Percentiles rank a stretch among this genome's conserved stretches.
These are phyloP conservation scores for Frankliniella intonsa DNA, from an alignment of 2,888 invertebrate genomes.

Conservation along the genomic window DNA sequence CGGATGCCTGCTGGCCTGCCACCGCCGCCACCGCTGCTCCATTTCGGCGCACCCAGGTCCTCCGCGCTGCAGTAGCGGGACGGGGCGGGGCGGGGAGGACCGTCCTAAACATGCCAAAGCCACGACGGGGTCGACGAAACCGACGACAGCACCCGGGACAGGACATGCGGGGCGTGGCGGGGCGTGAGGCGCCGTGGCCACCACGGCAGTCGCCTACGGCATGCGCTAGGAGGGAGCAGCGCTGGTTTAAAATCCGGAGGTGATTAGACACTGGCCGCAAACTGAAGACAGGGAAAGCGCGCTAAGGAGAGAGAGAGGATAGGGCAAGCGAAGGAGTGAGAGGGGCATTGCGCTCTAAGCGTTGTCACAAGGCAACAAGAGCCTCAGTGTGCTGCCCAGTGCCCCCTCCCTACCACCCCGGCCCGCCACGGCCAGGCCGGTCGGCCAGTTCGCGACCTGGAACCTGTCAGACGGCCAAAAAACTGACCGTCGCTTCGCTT, in stretches of 20 bases:
- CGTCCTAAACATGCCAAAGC: too few relatives aligned
- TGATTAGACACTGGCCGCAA: too few relatives aligned
- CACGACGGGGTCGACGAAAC: too few relatives aligned
- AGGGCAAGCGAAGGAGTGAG: not conserved
- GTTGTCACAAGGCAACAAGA: not conserved
- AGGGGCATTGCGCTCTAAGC: not conserved
- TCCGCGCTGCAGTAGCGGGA: too few relatives aligned
- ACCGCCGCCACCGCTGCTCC: not conserved
- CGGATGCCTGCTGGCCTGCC: not conserved
- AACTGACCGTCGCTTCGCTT: not conserved
- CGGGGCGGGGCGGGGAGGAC: not conserved
- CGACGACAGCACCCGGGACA: not conserved
- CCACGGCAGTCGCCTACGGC: not conserved
- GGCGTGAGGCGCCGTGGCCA: not conserved
- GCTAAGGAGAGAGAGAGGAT: not conserved
- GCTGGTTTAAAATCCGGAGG: too few relatives aligned
- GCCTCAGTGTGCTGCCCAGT: not conserved
- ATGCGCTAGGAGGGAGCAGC: not conserved
- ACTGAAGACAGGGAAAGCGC: too few relatives aligned
- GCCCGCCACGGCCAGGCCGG: too few relatives aligned
- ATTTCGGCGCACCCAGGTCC: not conserved
- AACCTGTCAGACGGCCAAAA: slow-evolving; percentile 22
- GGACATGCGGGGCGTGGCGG: not conserved
- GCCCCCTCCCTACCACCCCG: not conserved
- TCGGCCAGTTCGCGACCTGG: slow-evolving; percentile 9